Percentiles rank a stretch among this genome's conserved stretches.
Conservation (phyloP, 2,797 vertebrate species). For the Meriones psammophilus region DNA sequence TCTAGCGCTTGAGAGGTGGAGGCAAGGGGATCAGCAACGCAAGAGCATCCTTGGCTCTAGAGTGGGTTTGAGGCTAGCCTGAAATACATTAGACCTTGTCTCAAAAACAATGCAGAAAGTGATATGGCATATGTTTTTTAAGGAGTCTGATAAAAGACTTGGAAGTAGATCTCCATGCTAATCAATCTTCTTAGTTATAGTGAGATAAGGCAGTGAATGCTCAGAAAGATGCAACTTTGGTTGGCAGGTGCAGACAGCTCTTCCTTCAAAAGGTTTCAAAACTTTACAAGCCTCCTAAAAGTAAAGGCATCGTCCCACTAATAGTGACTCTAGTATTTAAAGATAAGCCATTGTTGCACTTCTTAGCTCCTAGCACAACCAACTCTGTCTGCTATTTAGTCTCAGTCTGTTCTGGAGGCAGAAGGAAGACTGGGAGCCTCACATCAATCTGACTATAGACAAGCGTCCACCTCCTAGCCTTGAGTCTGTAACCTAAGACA, state of each 20-base stretch:
- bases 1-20: neutral
- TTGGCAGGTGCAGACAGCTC: neutral
- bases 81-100: too few relatives aligned
- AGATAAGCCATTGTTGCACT: neutral
- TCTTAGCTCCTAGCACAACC: neutral
- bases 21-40: neutral
- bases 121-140: neutral
- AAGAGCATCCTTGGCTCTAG: neutral
- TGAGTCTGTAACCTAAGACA: neutral
- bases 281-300: neutral
- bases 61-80: neutral
- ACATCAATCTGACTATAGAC: neutral
- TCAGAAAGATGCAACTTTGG: neutral
- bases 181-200: neutral
- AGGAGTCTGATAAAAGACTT: neutral
- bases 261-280: conserved; percentile 13
- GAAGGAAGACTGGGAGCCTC: neutral
- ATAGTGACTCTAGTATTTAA: neutral
- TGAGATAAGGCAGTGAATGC: neutral
- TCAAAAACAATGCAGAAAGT: neutral
- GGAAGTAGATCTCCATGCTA: neutral
- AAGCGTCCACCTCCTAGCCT: neutral
- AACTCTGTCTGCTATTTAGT: neutral
- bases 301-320: neutral
- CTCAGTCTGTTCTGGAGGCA: neutral